Evolutionary conservation across 2,888 invertebrate genomes (phyloP).

Genomic region (Andrena bicolor): DNA sequence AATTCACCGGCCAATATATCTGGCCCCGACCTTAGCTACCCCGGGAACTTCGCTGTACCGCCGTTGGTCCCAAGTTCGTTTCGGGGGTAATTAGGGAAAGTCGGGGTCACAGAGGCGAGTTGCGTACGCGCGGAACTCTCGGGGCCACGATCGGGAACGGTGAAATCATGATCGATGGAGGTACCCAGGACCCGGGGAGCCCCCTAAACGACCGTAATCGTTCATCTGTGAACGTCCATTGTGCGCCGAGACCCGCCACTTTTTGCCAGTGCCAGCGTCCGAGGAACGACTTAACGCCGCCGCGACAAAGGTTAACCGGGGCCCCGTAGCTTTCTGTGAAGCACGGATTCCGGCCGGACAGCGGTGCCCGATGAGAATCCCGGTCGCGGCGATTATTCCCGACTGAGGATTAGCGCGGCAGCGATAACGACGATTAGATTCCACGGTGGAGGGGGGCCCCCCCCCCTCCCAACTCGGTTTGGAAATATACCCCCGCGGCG

Average conservation of each 20-base stretch:
- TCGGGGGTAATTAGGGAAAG: too few species aligned
- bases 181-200: neutral
- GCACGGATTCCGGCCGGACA: too few species aligned
- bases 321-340: neutral
- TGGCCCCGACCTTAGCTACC: too few species aligned
- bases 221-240: constrained; percentile 22
- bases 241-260: constrained; percentile 4
- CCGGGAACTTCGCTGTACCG: too few species aligned
- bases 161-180: neutral
- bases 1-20: too few species aligned
- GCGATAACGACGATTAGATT: constrained; percentile 28
- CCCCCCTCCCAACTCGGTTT: too few species aligned
- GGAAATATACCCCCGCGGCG: constrained; percentile 29
- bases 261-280: neutral
- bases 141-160: too few species aligned
- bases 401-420: constrained; percentile 32
- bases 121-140: too few species aligned
- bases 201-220: constrained; percentile 20
- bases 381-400: constrained; percentile 31
- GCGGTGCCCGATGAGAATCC: neutral
- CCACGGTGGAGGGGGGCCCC: neutral
- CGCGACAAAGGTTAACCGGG: neutral
- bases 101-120: too few species aligned
- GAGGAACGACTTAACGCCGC: constrained; percentile 3
- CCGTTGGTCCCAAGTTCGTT: too few species aligned